Evolutionary conservation across 2,888 invertebrate species (phyloP), one percentile per base, ranked within the genome.

Genomic region (Lathronympha strigana): DNA sequence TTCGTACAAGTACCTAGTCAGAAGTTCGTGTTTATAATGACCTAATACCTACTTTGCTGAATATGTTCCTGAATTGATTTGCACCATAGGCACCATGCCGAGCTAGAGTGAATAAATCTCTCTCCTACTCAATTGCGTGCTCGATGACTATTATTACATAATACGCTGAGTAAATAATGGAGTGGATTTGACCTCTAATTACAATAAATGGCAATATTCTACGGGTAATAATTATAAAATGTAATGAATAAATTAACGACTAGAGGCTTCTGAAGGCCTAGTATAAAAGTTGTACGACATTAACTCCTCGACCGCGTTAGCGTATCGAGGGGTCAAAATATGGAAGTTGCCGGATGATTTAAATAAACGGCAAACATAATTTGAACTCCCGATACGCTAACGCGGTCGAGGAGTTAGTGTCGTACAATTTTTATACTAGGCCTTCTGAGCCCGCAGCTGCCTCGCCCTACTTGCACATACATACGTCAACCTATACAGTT

Each of bases 391-490:
- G n/a, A n/a, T n/a, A n/a, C n/a, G n/a, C n/a, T n/a, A n/a, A n/a
- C n/a, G n/a, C n/a, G n/a, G n/a, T n/a, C n/a, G n/a, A n/a, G n/a
- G n/a, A n/a, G n/a, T n/a, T n/a, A n/a, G n/a, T n/a, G n/a, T n/a
- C n/a, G n/a, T n/a, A n/a, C n/a, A n/a, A n/a, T n/a, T n/a, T n/a
- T n/a, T n/a, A n/a, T n/a, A n/a, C n/a, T n/a, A n/a, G n/a, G 51
- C 33, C 28, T 43, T 17, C 17, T 13, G 40, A 19, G 17, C 57
- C 57, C 57, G 57, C 57, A 45, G 43, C 57, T 13, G 40, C 31
- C 13, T 28, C 43, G 57, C 31, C 57, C 43, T 31, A 57, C 57
- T 40, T 57, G 57, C 38, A 57, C 43, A 43, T 13, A 31, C n/a
- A n/a, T n/a, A n/a, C n/a, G 13, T 19, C 43, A 21, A 19, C 43